Conservation (phyloP, 2,113 vertebrate species). For the Anseranas semipalmata region DNA sequence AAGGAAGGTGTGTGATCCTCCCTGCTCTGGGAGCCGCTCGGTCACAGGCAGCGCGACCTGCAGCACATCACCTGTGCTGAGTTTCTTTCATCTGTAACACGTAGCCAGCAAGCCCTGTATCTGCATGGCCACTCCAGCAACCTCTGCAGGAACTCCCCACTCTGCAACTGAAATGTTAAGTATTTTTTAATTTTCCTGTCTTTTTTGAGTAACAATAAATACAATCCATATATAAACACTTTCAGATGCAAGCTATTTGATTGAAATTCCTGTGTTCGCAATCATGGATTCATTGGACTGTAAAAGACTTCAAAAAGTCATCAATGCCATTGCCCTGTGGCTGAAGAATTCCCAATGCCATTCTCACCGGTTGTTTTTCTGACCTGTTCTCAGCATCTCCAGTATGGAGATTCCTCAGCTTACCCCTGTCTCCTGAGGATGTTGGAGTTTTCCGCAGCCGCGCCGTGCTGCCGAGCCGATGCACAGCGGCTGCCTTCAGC, state of each 20-base stretch:
- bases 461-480: accelerated
- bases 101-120: not conserved
- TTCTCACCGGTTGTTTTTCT: not conserved
- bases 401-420: not conserved
- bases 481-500: not conserved
- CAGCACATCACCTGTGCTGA: slow-evolving; percentile 9
- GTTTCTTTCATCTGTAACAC: slow-evolving; percentile 13
- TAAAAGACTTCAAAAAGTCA: not conserved
- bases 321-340: not conserved
- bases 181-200: not conserved
- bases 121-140: not conserved
- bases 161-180: not conserved
- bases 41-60: slow-evolving; percentile 34
- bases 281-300: not conserved
- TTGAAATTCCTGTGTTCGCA: not conserved
- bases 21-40: not conserved
- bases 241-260: not conserved
- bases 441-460: not conserved
- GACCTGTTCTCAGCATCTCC: not conserved
- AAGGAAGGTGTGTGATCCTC: slow-evolving; percentile 17
- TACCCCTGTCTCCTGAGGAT: not conserved
- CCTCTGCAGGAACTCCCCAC: not conserved
- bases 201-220: not conserved
- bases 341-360: not conserved
- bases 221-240: not conserved